A percentile compares a stretch with the other conserved stretches of the same genome.
Evolutionary conservation across 2,888 invertebrate species (phyloP).

Genomic region (Harpalus rubripes): DNA sequence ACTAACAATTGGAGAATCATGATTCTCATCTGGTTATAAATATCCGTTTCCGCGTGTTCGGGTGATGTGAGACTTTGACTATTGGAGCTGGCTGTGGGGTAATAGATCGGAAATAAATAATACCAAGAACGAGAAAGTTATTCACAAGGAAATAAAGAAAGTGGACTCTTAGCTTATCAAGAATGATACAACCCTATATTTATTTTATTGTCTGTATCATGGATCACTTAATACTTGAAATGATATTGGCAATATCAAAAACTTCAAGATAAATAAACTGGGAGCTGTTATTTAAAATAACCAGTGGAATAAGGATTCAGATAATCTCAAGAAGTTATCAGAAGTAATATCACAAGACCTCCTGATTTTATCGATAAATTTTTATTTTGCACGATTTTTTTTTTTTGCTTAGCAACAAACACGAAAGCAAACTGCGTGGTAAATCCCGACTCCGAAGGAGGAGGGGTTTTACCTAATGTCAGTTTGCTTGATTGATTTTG

Average conservation of each 20-base stretch:
- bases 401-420: too few species aligned
- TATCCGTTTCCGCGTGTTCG: conserved; percentile 56
- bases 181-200: neutral
- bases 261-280: neutral
- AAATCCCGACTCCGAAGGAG: too few species aligned
- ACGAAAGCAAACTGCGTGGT: too few species aligned
- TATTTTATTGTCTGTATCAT: neutral
- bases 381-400: too few species aligned
- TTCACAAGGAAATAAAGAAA: conserved; percentile 21
- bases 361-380: too few species aligned
- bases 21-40: conserved; percentile 66
- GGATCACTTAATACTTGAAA: neutral
- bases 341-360: too few species aligned
- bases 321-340: too few species aligned
- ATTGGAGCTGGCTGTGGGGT: conserved; percentile 40
- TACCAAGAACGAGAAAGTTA: neutral
- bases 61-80: conserved; percentile 16
- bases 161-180: neutral
- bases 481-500: too few species aligned
- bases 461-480: too few species aligned
- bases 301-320: too few species aligned
- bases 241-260: neutral
- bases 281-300: too few species aligned
- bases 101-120: conserved; percentile 65
- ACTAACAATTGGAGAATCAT: conserved; percentile 62